Conservation (phyloP, 2,113 vertebrate genomes). For the Dromaius novaehollandiae region DNA sequence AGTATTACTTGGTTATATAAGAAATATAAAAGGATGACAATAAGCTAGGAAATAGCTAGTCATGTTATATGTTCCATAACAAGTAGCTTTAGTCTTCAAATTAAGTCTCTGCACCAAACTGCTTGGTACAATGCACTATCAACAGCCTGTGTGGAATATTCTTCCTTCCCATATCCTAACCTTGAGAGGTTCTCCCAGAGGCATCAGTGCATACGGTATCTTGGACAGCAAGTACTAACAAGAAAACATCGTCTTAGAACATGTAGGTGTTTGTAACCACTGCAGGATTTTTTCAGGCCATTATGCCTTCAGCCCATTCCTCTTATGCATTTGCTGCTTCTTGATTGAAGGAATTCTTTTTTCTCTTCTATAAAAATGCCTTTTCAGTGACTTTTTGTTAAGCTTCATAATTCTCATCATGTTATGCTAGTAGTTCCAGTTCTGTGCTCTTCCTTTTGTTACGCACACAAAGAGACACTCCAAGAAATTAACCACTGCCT, state of each 20-base stretch:
- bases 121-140: background rate
- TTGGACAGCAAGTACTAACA: background rate
- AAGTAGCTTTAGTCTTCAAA: background rate
- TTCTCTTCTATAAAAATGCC: background rate
- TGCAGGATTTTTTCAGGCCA: background rate
- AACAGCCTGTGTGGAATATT: background rate
- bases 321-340: background rate
- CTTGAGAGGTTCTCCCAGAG: background rate
- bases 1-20: background rate
- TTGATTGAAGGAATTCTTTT: background rate
- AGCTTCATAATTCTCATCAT: slow-evolving; percentile 16
- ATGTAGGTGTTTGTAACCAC: background rate
- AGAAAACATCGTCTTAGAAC: background rate
- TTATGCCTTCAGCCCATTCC: background rate
- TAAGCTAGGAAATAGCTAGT: background rate
- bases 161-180: background rate
- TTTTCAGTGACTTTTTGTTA: slow-evolving; percentile 20
- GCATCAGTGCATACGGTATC: background rate
- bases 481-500: background rate
- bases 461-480: background rate
- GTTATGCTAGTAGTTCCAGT: background rate
- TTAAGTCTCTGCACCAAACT: background rate
- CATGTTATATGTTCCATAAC: background rate
- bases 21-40: background rate
- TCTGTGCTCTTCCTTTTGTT: slow-evolving; percentile 24